phyloP scores from a whole-genome alignment of 37 sponge, comb jelly and placozoan genomes.

The Hexactinellida sp. region DNA sequence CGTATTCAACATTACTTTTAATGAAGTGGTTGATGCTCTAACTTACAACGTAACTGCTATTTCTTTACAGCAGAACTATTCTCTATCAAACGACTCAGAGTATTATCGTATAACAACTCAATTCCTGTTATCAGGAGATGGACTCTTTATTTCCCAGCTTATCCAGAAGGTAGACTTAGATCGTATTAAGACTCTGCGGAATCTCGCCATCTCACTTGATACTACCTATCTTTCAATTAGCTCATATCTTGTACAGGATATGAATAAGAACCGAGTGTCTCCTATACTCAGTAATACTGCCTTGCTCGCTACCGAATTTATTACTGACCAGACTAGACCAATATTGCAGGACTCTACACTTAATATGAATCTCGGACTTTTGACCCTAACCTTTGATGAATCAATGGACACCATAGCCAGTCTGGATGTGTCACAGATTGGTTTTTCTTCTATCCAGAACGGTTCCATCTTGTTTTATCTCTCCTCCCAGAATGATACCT shows the following conservation, averaged over 20 bases:
- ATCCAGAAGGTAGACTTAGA: conserved; percentile 38
- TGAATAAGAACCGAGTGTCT: conserved; percentile 51
- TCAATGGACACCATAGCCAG: not conserved
- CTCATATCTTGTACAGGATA: conserved; percentile 24
- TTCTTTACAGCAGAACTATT: conserved; percentile 26
- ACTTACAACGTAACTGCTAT: conserved; percentile 36
- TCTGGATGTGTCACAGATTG: not conserved
- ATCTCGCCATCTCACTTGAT: conserved; percentile 34
- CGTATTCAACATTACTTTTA: conserved; percentile 55
- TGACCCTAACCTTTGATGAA: conserved; percentile 19
- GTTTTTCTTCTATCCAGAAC: not conserved
- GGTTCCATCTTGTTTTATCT: conserved; percentile 1
- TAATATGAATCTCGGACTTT: conserved; percentile 20
- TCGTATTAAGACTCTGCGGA: conserved; percentile 55
- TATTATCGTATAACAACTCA: conserved; percentile 32
- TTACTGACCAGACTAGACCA: conserved; percentile 19
- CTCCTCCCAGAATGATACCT: not conserved
- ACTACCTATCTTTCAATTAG: conserved; percentile 35
- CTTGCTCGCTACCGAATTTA: not conserved
- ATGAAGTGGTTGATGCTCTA: conserved; percentile 64
- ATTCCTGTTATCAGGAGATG: conserved; percentile 21
- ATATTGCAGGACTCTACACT: not conserved
- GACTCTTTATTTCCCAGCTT: not conserved
- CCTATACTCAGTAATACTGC: conserved; percentile 24
- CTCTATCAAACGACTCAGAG: conserved; percentile 16